Evolutionary conservation across 2,797 vertebrate genomes (phyloP).

Genomic region (Heteromormyrus szaboi): DNA sequence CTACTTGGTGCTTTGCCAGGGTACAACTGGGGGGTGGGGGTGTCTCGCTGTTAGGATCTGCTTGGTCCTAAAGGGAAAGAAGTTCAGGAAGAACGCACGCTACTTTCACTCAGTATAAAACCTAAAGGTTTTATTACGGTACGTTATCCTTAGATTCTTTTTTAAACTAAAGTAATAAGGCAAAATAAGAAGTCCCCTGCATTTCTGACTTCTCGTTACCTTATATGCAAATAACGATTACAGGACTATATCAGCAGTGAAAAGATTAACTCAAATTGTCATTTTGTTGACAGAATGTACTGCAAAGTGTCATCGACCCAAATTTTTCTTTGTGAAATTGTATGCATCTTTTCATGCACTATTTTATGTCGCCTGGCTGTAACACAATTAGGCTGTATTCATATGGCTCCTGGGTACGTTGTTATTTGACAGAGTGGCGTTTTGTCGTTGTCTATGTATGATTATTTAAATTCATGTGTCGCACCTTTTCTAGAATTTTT

Average conservation of each 20-base stretch:
- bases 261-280: not conserved
- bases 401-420: not conserved
- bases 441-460: not conserved
- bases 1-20: slow-evolving; percentile 67
- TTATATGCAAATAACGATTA: not conserved
- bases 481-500: not conserved
- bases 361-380: not conserved
- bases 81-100: slow-evolving; percentile 15
- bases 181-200: not conserved
- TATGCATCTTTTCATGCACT: not conserved
- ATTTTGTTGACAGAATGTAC: not conserved
- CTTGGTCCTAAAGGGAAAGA: slow-evolving; percentile 80
- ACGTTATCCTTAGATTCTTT: not conserved
- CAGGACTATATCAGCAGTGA: not conserved
- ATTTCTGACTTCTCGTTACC: not conserved
- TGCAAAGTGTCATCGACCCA: not conserved
- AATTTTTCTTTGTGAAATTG: not conserved
- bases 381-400: not conserved
- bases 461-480: not conserved
- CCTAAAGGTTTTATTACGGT: not conserved
- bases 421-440: not conserved
- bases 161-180: not conserved
- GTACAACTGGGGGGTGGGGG: slow-evolving; percentile 17
- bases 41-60: slow-evolving; percentile 40
- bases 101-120: not conserved